These are phyloP conservation scores for Prunella himalayana DNA, from an alignment of 2,113 vertebrate species.

Conservation along the genomic window DNA sequence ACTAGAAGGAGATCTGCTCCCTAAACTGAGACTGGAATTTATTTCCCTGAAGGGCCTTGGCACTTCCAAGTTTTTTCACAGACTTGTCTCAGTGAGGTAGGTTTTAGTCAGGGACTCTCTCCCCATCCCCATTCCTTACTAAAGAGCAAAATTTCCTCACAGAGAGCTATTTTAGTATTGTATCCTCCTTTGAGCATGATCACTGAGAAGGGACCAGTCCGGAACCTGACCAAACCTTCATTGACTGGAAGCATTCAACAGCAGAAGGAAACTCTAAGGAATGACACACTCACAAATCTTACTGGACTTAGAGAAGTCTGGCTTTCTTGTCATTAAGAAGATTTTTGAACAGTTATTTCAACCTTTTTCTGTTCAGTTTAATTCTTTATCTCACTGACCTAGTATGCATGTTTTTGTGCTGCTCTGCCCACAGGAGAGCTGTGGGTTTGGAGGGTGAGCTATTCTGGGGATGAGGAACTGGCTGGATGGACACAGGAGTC, in stretches of 20 bases:
- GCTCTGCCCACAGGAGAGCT: not conserved
- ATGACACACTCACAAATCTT: not conserved
- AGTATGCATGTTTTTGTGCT: not conserved
- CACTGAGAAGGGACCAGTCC: not conserved
- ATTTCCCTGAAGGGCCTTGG: not conserved
- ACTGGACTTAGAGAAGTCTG: not conserved
- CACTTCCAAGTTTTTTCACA: not conserved
- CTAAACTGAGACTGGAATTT: not conserved
- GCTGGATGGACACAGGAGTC: rapidly evolving
- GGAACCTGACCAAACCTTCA: not conserved
- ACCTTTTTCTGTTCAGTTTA: not conserved
- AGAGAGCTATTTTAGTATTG: not conserved
- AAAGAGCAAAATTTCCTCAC: not conserved
- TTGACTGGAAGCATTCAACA: not conserved
- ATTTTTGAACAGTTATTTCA: not conserved
- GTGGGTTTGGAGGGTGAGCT: not conserved
- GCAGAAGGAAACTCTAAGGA: not conserved
- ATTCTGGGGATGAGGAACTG: rapidly evolving
- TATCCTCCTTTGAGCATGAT: not conserved
- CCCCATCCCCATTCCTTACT: not conserved
- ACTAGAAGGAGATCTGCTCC: not conserved
- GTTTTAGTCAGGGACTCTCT: not conserved
- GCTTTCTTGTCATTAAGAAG: not conserved
- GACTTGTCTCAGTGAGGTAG: not conserved
- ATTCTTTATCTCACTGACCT: not conserved